Base-by-base conservation (phyloP, 2,888 invertebrate genomes). In the Drosophila eohydei region DNA sequence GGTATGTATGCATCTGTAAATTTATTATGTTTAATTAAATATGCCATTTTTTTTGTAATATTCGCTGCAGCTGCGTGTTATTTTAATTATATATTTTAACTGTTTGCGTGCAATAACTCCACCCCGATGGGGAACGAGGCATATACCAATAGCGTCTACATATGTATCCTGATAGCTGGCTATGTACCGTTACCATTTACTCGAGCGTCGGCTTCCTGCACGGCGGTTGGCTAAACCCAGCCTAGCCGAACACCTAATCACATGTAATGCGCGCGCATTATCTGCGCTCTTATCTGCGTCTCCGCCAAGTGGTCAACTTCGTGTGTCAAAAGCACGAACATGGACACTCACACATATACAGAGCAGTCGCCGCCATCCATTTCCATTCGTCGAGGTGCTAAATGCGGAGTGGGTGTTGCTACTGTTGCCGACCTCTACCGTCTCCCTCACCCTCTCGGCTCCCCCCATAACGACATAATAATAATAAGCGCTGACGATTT, bases 261-360 rank as follows among this genome's bases (percentile, higher is more conserved):
- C 91, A 90, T 91, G 90, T 92, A 93, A 92, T 93, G 93, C 93
- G 93, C 93, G 93, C 93, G 93, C 93, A 93, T 93, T 92, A 92
- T 92, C 92, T 90, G 75, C 83, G 87, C 91, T 91, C 91, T 92
- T 92, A 91, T 91, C 91, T 71, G 70, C 80, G 54, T 60, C 68
- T 38, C 65, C 57, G 62, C 40, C 70, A 74, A 77, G 73, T 74
- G 83, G 76, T 82, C 78, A 50, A 72, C 59, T 74, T 77, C 76
- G 76, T 68, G 76, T 68, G 69, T 46, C 59, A 32, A 36, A 38
- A 38, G 62, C 74, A 77, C 61, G 75, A 74, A 52, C 62, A 59
- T 73, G 63, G 36, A 62, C 76, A 74, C 57, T 56, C 79, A 72
- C 69, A 68, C 62, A 60, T 26, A 65, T 51, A 59, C 34, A 56